Conservation (phyloP, 2,797 vertebrate species). For the Siniperca scherzeri region DNA sequence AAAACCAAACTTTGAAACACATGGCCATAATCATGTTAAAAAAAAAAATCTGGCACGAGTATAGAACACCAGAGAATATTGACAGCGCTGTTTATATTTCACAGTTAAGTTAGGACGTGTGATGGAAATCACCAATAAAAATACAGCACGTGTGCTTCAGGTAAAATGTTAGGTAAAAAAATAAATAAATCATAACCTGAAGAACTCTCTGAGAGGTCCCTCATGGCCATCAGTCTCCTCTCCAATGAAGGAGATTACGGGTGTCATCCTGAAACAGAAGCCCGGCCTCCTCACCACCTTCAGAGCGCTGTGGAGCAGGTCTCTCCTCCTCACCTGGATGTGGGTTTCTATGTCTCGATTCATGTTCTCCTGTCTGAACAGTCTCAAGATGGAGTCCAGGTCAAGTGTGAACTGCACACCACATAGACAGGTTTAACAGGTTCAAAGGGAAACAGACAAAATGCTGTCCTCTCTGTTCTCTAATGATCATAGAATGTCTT, state of each 20-base stretch:
- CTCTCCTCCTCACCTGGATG: constrained; percentile 53
- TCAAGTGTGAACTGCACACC: constrained; percentile 35
- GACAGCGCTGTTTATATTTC: background rate
- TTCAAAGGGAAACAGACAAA: background rate
- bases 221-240: constrained; percentile 60
- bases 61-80: background rate
- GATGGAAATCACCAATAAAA: too few species aligned
- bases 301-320: constrained; percentile 54
- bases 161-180: background rate
- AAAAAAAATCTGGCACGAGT: background rate
- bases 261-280: constrained; percentile 73
- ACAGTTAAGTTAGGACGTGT: background rate
- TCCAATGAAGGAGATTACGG: constrained; percentile 68
- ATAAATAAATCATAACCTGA: constrained; percentile 76
- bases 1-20: background rate
- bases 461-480: background rate
- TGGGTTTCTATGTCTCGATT: constrained; percentile 14
- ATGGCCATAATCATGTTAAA: background rate
- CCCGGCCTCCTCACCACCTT: constrained; percentile 50
- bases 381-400: constrained; percentile 55
- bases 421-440: background rate
- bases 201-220: constrained; percentile 76
- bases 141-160: background rate
- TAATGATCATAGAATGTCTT: background rate
- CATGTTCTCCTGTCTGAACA: constrained; percentile 39